Conservation (phyloP, 2,113 vertebrate genomes). For the Pelmatolapia mariae region DNA sequence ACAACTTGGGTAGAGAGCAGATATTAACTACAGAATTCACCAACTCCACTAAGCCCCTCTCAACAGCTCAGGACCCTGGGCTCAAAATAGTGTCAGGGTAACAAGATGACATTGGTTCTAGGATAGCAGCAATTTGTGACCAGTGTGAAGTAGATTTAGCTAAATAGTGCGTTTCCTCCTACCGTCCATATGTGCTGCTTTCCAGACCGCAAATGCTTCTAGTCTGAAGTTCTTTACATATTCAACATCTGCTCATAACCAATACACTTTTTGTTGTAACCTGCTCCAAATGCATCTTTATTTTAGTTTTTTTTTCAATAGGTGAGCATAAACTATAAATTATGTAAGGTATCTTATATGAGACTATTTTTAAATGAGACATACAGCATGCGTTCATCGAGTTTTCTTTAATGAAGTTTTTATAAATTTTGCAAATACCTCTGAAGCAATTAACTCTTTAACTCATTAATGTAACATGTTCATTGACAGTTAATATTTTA, state of each 20-base stretch:
- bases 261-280: background rate
- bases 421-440: background rate
- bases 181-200: constrained; percentile 47
- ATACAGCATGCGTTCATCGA: background rate
- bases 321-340: background rate
- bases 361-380: background rate
- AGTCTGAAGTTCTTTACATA: background rate
- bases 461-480: background rate
- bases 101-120: constrained; percentile 35
- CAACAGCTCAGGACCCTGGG: constrained; percentile 64
- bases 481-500: background rate
- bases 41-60: constrained; percentile 64
- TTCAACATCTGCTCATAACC: constrained; percentile 11
- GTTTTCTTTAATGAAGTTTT: background rate
- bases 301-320: background rate
- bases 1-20: constrained; percentile 37
- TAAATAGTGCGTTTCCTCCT: constrained; percentile 46
- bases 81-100: constrained; percentile 62
- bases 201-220: background rate
- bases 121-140: constrained; percentile 54
- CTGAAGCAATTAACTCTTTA: background rate
- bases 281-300: background rate
- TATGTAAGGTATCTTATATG: background rate
- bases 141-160: constrained; percentile 49
- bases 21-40: constrained; percentile 67